phyloP scores from a whole-genome alignment of 1,140 invertebrate genomes.

The Brachionus paranguensis region DNA sequence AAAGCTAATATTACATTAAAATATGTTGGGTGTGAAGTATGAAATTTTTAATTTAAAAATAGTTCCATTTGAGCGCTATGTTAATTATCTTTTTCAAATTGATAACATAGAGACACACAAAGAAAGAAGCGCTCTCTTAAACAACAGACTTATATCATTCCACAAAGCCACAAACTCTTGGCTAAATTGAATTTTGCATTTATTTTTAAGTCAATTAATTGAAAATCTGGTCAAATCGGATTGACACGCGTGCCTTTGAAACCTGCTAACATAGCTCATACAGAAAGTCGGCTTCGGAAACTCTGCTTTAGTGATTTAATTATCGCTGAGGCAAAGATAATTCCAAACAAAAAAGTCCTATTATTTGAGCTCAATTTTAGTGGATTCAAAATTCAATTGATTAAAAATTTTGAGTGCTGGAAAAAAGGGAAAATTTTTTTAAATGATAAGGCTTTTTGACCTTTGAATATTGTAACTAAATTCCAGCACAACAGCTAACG shows the following conservation, averaged over 20 bases:
- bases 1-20: no score
- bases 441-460: not conserved
- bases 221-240: not conserved
- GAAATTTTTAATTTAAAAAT: not conserved
- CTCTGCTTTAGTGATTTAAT: not conserved
- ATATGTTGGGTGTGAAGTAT: no score
- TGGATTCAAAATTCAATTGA: not conserved
- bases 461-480: not conserved
- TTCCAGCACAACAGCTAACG: no score
- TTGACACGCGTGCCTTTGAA: not conserved
- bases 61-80: conserved; percentile 19
- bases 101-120: no score
- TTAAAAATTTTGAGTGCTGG: no score
- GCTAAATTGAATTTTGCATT: not conserved
- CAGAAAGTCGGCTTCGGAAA: not conserved
- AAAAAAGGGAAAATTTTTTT: not conserved
- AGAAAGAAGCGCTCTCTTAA: no score
- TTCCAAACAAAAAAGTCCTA: not conserved
- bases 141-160: no score
- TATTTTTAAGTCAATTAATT: not conserved
- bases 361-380: no score
- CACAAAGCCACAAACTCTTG: not conserved
- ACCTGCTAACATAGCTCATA: not conserved
- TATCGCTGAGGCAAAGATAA: not conserved
- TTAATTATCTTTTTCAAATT: not conserved